Base-by-base conservation (phyloP, 2,113 vertebrate species). In the Ciconia boyciana region DNA sequence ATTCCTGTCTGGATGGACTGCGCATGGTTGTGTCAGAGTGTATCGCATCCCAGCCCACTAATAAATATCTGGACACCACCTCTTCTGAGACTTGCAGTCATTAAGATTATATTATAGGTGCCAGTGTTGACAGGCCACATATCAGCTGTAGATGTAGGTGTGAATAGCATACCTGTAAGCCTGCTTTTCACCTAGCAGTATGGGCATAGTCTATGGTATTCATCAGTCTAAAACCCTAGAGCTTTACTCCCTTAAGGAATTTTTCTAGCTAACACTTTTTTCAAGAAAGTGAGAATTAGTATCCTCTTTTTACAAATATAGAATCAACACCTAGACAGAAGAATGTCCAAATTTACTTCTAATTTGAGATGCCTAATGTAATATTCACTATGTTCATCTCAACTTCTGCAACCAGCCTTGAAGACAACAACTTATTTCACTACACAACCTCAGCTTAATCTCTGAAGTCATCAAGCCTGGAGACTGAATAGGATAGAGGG, bases 11-110 rank as follows among this genome's bases (percentile, higher is more conserved):
- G 32, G 11, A 46, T 32, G n/a, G 34, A 44, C 31, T n/a, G 49
- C 17, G 25, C 28, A 87, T 7, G 43, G 41, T 31, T 68, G 28
- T 62, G 31, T 19, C 83, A 26, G 32, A 62, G 24, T 1, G 9
- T 21, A 22, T 7, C 9, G 1, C 32, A 24, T 2, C 16, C 34
- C 57, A 86, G 52, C 8, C 49, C 0, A 1, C 22, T 69, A 36
- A 64, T 12, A 26, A 57, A 16, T 20, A 81, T 24, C 75, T 48
- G 29, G 20, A 87, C 41, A 60, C 10, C 17, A 31, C 6, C 17
- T 65, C 24, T 80, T 54, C 75, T 21, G 43, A 80, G 14, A 64
- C 25, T 6, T 26, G 7, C 11, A 75, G 4, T 14, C 43, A 31
- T 75, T 51, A 57, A 24, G 16, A 8, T 60, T 52, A 58, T 43